These are phyloP conservation scores for Notodonta ziczac DNA, from an alignment of 2,888 invertebrate species.

Conservation along the genomic window DNA sequence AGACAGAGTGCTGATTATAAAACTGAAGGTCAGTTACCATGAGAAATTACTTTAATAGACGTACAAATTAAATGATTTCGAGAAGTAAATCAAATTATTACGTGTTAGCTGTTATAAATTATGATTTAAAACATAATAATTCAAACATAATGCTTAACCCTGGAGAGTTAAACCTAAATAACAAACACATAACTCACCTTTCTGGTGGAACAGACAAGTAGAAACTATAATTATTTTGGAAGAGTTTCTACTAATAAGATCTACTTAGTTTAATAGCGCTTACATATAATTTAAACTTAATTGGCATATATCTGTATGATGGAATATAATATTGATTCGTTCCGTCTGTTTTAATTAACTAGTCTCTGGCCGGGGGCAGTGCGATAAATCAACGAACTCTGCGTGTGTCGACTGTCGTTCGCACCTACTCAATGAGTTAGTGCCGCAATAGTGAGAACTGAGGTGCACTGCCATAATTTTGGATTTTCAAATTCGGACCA, in stretches of 20 bases:
- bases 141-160: no score
- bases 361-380: constrained; percentile 28
- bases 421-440: constrained; percentile 48
- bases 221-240: no score
- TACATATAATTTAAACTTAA: no score
- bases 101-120: no score
- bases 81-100: neutral
- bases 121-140: no score
- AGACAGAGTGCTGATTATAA: neutral
- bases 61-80: neutral
- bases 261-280: no score
- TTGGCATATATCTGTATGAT: no score
- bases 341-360: constrained; percentile 11
- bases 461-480: neutral
- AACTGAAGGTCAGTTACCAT: neutral
- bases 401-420: constrained; percentile 37
- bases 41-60: neutral
- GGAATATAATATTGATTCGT: neutral
- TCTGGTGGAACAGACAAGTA: no score
- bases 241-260: no score
- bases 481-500: neutral
- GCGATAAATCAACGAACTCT: constrained; percentile 34
- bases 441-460: constrained; percentile 10
- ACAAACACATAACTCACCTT: no score
- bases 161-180: no score